A percentile compares a stretch with the other conserved stretches of the same genome.
Conservation (phyloP, 2,797 vertebrate genomes). For the Eulemur mongoz region DNA sequence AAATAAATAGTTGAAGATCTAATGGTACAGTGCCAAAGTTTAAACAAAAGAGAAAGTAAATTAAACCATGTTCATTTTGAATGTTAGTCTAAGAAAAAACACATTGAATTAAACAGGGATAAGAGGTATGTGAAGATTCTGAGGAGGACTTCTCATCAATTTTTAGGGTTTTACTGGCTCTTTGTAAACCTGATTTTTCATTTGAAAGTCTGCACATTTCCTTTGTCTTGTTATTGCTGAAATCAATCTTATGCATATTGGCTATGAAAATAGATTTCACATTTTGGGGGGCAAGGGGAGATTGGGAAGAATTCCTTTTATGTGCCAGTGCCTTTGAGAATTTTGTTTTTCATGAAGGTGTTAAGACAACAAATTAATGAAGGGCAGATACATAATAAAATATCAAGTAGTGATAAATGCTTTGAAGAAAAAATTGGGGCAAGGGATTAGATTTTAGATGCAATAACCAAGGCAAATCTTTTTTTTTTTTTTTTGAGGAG, state of each 20-base stretch:
- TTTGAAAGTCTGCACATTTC: neutral
- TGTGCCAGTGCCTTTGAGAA: neutral
- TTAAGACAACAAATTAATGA: neutral
- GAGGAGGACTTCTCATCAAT: neutral
- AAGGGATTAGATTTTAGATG: neutral
- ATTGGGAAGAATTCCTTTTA: neutral
- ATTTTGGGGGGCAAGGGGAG: neutral
- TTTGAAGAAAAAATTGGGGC: neutral
- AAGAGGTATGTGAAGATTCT: neutral
- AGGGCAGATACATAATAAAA: neutral
- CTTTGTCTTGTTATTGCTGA: neutral
- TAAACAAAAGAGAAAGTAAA: neutral
- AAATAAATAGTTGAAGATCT: neutral
- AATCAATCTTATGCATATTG: neutral
- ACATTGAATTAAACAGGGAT: slow-evolving; percentile 46
- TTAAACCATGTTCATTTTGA: neutral
- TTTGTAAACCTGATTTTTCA: neutral
- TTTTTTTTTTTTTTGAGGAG: too few species aligned
- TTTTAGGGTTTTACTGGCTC: neutral
- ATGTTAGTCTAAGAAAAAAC: neutral
- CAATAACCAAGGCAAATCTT: neutral
- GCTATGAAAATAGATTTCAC: neutral
- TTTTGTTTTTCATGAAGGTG: neutral
- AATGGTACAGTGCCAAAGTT: neutral
- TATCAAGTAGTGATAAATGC: neutral